Evolutionary conservation across 1,140 invertebrate species (phyloP).

Genomic region (Heterodera carotae): DNA sequence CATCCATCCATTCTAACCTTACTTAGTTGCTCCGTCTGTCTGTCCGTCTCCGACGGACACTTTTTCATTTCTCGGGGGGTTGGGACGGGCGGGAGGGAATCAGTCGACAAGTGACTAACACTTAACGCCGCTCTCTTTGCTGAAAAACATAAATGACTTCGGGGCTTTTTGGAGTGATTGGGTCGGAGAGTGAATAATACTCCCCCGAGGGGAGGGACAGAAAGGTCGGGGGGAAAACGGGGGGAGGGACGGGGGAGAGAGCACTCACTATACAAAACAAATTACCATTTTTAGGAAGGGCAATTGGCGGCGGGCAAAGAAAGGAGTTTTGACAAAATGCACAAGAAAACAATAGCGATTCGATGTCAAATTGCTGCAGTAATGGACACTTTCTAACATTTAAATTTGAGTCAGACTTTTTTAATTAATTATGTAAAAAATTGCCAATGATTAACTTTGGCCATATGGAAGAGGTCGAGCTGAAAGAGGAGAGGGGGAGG

Average conservation of each 20-base stretch:
- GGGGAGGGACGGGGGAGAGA: too few species aligned
- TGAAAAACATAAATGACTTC: slow-evolving; percentile 1
- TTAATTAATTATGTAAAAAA: not conserved
- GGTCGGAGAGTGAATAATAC: slow-evolving; percentile 1
- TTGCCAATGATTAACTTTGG: not conserved
- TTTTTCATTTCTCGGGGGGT: not conserved
- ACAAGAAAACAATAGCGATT: too few species aligned
- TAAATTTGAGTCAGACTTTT: too few species aligned
- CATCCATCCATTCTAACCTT: too few species aligned
- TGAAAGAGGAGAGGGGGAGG: too few species aligned
- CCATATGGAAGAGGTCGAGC: not conserved
- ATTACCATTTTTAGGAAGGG: too few species aligned
- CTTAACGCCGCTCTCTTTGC: not conserved
- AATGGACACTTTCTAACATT: too few species aligned
- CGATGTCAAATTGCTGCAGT: too few species aligned
- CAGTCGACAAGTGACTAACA: not conserved
- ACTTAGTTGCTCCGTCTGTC: not conserved
- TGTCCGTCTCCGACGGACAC: not conserved
- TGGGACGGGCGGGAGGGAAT: not conserved
- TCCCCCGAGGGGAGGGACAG: not conserved
- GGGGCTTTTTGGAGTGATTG: not conserved
- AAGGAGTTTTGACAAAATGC: too few species aligned
- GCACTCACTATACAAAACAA: too few species aligned
- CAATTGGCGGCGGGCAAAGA: too few species aligned
- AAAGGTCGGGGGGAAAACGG: not conserved